A percentile compares a stretch with the other conserved stretches of the same genome.
Conservation (phyloP, 1,140 invertebrate genomes). For the Chelonus insularis region DNA sequence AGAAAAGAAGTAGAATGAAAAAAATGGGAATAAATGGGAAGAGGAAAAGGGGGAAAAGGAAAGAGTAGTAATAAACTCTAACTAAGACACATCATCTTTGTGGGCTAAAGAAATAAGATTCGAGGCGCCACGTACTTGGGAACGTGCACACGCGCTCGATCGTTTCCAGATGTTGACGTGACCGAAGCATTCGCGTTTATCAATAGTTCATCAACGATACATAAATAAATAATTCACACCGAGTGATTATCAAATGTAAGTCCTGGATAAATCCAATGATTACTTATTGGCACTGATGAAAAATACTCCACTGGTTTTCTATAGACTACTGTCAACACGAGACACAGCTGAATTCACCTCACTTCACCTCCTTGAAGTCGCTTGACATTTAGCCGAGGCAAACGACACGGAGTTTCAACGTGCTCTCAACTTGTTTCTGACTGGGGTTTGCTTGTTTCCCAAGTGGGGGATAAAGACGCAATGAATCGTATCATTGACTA, state of each 20-base stretch:
- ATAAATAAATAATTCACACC: neutral
- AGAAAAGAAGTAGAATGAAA: conserved; percentile 2
- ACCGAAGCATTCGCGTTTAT: conserved; percentile 14
- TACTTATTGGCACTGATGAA: neutral
- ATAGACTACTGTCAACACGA: neutral
- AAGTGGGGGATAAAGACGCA: conserved; percentile 26
- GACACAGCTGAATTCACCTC: conserved; percentile 10
- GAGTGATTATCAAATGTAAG: too few relatives aligned
- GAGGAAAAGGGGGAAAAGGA: neutral
- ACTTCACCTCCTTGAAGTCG: conserved; percentile 19
- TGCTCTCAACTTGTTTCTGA: conserved; percentile 14
- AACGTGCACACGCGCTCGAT: conserved; percentile 23
- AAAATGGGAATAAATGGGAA: neutral
- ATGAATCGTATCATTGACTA: conserved; percentile 32
- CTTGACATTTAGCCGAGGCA: conserved; percentile 28
- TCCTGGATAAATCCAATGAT: too few relatives aligned
- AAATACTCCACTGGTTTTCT: neutral
- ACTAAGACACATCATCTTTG: conserved; percentile 8
- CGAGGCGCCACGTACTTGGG: conserved; percentile 30
- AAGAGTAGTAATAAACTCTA: neutral
- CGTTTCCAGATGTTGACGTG: conserved; percentile 32
- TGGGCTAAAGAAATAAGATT: neutral
- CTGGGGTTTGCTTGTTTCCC: conserved; percentile 16
- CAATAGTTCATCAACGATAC: neutral
- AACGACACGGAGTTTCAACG: conserved; percentile 9